phyloP scores from a whole-genome alignment of 2,113 vertebrate genomes.

The Bubo blakistoni region DNA sequence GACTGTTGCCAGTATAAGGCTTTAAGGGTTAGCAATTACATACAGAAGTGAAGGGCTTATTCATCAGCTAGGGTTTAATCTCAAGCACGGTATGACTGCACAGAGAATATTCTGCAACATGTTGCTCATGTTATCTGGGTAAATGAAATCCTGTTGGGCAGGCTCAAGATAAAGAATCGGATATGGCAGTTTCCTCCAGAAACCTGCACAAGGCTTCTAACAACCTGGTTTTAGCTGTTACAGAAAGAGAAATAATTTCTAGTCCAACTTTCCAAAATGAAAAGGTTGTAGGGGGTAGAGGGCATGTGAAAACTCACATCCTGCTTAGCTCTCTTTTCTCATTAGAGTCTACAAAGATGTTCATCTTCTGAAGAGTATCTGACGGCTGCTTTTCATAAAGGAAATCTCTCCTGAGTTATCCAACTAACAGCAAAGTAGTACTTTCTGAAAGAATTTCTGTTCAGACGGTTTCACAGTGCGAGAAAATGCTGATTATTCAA shows the following conservation, averaged over 20 bases:
- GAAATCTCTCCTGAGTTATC: not conserved
- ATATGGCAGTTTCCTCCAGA: not conserved
- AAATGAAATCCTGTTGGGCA: not conserved
- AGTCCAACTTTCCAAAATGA: not conserved
- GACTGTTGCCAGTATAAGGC: slow-evolving; percentile 4
- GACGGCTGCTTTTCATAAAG: not conserved
- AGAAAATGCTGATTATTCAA: not conserved
- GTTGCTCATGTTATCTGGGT: not conserved
- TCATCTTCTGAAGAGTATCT: not conserved
- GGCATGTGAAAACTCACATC: not conserved
- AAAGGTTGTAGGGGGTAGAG: not conserved
- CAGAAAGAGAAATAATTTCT: not conserved
- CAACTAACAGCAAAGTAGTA: not conserved
- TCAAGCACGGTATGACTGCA: not conserved
- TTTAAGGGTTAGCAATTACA: slow-evolving; percentile 36
- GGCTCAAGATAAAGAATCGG: not conserved
- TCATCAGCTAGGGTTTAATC: slow-evolving; percentile 52
- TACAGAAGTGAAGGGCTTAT: slow-evolving; percentile 50
- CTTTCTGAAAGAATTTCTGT: slow-evolving; percentile 7
- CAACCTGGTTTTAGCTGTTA: not conserved
- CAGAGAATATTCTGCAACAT: not conserved
- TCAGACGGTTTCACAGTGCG: fast-evolving
- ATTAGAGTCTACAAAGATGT: not conserved
- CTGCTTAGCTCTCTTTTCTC: not conserved
- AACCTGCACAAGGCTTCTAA: not conserved